phyloP scores from a whole-genome alignment of 2,113 vertebrate species.

The Sphyrna mokarran region DNA sequence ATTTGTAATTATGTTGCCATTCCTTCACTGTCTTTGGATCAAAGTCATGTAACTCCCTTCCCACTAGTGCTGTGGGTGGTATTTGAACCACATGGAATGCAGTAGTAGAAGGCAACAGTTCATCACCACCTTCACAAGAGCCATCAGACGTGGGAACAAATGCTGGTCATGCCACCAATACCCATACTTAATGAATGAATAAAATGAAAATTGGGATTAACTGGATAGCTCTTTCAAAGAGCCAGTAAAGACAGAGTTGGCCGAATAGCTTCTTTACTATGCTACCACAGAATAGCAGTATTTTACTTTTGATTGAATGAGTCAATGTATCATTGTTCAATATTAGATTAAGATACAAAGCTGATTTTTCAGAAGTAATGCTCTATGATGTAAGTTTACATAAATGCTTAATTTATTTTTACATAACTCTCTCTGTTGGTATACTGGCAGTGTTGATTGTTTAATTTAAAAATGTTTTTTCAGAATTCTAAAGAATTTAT shows the following conservation, averaged over 20 bases:
- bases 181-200: background rate
- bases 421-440: background rate
- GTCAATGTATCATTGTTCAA: background rate
- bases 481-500: background rate
- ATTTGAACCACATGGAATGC: too few relatives aligned
- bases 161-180: background rate
- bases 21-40: background rate
- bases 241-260: background rate
- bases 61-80: background rate
- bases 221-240: background rate
- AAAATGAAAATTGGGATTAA: background rate
- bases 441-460: background rate
- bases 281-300: background rate
- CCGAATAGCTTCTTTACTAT: background rate
- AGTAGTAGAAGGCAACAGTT: too few relatives aligned
- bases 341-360: background rate
- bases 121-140: background rate
- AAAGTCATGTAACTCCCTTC: background rate
- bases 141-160: background rate
- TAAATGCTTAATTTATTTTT: background rate
- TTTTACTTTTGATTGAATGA: background rate
- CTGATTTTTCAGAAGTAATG: background rate
- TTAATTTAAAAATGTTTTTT: background rate
- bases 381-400: background rate
- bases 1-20: background rate